phyloP scores from a whole-genome alignment of 2,888 invertebrate species.

The Myopa tessellatipennis region DNA sequence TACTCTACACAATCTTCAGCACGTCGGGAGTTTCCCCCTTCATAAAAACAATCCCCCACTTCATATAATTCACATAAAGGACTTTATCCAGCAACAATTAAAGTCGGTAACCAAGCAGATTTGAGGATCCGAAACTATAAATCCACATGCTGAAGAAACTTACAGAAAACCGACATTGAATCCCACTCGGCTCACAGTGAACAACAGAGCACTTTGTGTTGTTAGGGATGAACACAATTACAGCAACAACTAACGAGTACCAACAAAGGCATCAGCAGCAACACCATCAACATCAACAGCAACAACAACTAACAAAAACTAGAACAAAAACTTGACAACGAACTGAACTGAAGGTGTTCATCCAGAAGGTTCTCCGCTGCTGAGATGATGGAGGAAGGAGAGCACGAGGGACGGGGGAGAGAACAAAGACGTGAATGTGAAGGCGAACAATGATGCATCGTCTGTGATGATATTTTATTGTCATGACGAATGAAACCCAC shows the following conservation, averaged over 20 bases:
- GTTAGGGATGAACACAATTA: background rate
- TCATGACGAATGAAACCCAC: slow-evolving; percentile 38
- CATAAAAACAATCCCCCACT: no score
- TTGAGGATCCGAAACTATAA: slow-evolving; percentile 18
- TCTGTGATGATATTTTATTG: slow-evolving; percentile 43
- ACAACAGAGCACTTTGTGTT: background rate
- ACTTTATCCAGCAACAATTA: background rate
- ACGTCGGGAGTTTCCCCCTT: no score
- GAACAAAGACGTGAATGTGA: background rate
- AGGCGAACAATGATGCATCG: slow-evolving; percentile 20
- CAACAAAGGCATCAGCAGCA: slow-evolving; percentile 1
- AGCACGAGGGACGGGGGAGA: background rate
- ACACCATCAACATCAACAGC: background rate
- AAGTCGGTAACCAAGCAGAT: slow-evolving; percentile 20
- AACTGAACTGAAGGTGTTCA: background rate
- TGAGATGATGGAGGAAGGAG: background rate
- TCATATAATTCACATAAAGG: background rate
- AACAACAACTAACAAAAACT: background rate
- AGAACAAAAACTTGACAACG: slow-evolving; percentile 2
- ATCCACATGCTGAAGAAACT: background rate
- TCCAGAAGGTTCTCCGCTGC: no score
- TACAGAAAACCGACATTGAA: background rate
- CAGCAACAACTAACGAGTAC: background rate
- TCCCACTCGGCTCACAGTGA: background rate
- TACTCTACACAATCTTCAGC: background rate